Base-by-base conservation (phyloP, 2,888 invertebrate species). In the Cantharis rufa region DNA sequence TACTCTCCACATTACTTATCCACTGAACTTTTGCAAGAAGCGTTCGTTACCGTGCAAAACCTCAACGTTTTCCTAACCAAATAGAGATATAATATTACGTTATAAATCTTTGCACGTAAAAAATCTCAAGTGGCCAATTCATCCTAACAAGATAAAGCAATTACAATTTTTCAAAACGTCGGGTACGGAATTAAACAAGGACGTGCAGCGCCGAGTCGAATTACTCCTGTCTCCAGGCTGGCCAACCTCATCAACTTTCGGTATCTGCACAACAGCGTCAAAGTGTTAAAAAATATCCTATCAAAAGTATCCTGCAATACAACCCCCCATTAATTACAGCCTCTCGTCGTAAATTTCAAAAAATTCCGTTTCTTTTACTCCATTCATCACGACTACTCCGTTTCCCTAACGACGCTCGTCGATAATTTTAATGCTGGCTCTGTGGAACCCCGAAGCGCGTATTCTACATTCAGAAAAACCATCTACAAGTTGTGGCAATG, bases 131-230 rank as follows among this genome's bases (percentile, higher is more conserved):
- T 85, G 87, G 85, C 87, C 87, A 86, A 86, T 87, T 85, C 86
- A 84, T 86, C 85, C 83, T 82, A 81, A 83, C 82, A 82, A 86
- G 87, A 87, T 87, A 86, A 86, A 86, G 87, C 87, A 87, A 87
- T 87, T 87, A 87, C 86, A 86, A 87, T 87, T 87, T 87, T 87
- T 87, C 87, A 87, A 86, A 86, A 87, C 84, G 87, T 87, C 86
- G 82, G 78, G 82, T 79, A 80, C 82, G 82, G 83, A 86, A 86
- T 86, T 86, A 86, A 85, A 85, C 85, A 84, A 83, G 84, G 82
- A 86, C 85, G 86, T 86, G 86, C 83, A 78, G 81, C 82, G 82
- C 81, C 84, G 79, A 77, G 74, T 80, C 81, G 80, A 84, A 84
- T 85, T 84, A 83, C 74, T 75, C 75, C 74, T 79, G 80, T 80